Percentiles rank a stretch among this genome's conserved stretches.
Conservation (phyloP, 2,888 invertebrate genomes). For the Chrysopilus asiliformis region DNA sequence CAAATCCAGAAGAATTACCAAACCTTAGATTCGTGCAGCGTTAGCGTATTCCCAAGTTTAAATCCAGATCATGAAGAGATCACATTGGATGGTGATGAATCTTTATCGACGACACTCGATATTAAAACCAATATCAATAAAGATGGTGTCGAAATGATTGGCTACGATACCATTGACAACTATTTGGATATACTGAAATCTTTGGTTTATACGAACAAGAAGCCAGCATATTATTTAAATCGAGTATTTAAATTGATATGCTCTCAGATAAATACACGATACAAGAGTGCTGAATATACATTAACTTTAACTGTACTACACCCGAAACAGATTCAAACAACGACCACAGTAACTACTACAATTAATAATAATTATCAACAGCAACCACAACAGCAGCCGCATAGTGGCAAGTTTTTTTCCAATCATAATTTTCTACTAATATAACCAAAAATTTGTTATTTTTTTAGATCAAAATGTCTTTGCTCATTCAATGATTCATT, state of each 20-base stretch:
- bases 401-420: conserved; percentile 6
- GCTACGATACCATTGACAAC: conserved; percentile 29
- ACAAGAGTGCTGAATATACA: conserved; percentile 90
- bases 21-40: conserved; percentile 82
- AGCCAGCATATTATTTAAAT: conserved; percentile 90
- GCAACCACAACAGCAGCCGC: conserved; percentile 1
- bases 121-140: conserved; percentile 65
- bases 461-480: conserved; percentile 33
- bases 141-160: conserved; percentile 57
- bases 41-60: conserved; percentile 86
- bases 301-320: conserved; percentile 86
- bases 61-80: conserved; percentile 89
- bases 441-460: neutral
- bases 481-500: conserved; percentile 34
- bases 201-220: conserved; percentile 85
- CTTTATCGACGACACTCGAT: conserved; percentile 30
- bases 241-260: conserved; percentile 92
- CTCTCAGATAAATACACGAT: conserved; percentile 83
- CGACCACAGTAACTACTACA: conserved; percentile 42
- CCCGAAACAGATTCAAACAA: conserved; percentile 47
- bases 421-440: no score
- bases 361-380: no score
- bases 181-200: conserved; percentile 32
- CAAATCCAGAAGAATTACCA: conserved; percentile 35
- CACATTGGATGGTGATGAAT: conserved; percentile 32